Evolutionary conservation across 2,113 vertebrate species (phyloP), one percentile per base, ranked within the genome.

Genomic region (Trinectes maculatus): DNA sequence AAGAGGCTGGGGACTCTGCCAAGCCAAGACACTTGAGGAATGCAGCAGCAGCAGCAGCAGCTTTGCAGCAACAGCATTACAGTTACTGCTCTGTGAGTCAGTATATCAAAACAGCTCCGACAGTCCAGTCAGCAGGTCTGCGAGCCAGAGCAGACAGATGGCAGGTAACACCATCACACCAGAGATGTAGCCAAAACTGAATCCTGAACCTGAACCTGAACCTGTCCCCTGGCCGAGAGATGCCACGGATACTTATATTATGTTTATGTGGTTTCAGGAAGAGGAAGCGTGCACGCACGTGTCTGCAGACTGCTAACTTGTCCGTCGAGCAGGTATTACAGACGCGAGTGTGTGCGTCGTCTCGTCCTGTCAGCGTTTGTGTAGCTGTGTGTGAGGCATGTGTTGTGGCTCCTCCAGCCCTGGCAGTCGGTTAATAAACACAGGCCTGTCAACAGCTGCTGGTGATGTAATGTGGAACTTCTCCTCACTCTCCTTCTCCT

Each of bases 401-500:
- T 33, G 79, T 18, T 59, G 73, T 33, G 71, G 52, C 66, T 82
- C 74, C 77, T 62, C 21, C 19, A 19, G 82, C 53, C 25, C 69
- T 74, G 70, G 76, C 81, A 81, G 83, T 71, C 63, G 78, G 83
- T 89, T 89, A 79, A 87, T 89, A 89, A 90, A 89, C 74, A 81
- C 86, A 43, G 60, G 61, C 40, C 79, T 85, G 83, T 90, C 86
- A 90, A 74, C 90, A 89, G 89, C 86, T 89, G 87, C 81, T 74
- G 83, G 60, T 91, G 89, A 90, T 87, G 88, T 91, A 74, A 90
- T 86, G 85, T 84, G 84, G 81, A 87, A 79, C 84, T 84, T 86
- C 83, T 84, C 54, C 67, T 78, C 80, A 36, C 76, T 71, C 79
- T 77, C 62, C 77, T 80, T 64, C 59, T 73, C 74, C 77, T 70